A percentile compares a stretch with the other conserved stretches of the same genome.
phyloP scores from a whole-genome alignment of 2,888 invertebrate genomes.

The Mythimna albipuncta region DNA sequence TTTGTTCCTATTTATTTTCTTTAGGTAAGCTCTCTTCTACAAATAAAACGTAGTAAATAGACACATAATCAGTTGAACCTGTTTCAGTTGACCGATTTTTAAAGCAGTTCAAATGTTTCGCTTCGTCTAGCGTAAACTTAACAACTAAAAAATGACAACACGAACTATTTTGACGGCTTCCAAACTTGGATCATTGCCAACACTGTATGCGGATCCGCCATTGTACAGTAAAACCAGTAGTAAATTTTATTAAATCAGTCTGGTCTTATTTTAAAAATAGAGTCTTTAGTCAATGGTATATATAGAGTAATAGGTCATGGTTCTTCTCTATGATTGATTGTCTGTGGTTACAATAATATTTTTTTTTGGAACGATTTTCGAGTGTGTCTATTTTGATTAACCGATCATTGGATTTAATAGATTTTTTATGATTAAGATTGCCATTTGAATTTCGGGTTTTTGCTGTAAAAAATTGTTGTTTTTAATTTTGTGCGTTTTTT shows the following conservation, averaged over 20 bases:
- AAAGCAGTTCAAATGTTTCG: slow-evolving; percentile 47
- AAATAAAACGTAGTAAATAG: slow-evolving; percentile 10
- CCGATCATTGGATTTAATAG: neutral
- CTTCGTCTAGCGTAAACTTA: slow-evolving; percentile 59
- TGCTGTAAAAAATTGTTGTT: too few relatives aligned
- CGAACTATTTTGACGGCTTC: slow-evolving; percentile 57
- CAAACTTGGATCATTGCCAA: slow-evolving; percentile 57
- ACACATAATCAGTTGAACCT: slow-evolving; percentile 15
- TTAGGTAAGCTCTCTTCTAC: neutral
- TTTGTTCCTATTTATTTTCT: neutral
- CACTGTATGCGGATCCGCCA: slow-evolving; percentile 37
- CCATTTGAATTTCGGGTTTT: neutral
- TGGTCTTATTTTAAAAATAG: slow-evolving; percentile 41
- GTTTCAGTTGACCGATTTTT: slow-evolving; percentile 44
- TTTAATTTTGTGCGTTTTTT: too few relatives aligned
- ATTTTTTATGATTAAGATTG: neutral
- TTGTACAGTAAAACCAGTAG: slow-evolving; percentile 35
- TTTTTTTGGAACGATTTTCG: neutral
- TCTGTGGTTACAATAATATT: neutral
- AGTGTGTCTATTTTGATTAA: neutral
- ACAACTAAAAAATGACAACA: slow-evolving; percentile 54
- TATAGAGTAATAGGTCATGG: slow-evolving; percentile 47
- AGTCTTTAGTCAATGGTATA: slow-evolving; percentile 24
- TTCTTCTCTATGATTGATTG: slow-evolving; percentile 30
- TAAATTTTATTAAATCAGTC: slow-evolving; percentile 54